phyloP scores from a whole-genome alignment of 53 echinoderm and acorn worm species.

The Patiria pectinifera region DNA sequence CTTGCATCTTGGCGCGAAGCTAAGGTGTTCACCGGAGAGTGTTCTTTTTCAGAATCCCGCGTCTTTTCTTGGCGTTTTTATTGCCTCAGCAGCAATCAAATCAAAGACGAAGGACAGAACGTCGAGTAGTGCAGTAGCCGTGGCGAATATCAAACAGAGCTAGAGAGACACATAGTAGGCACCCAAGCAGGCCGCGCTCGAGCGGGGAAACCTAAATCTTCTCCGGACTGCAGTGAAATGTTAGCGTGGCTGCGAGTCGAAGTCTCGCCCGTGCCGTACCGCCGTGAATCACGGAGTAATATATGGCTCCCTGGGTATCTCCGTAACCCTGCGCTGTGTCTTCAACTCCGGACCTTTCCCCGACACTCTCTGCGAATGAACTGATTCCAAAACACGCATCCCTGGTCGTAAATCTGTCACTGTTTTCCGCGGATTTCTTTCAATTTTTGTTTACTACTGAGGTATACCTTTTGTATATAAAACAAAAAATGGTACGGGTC shows the following conservation, averaged over 20 bases:
- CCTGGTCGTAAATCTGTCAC: constrained; percentile 51
- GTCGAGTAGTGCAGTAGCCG: not conserved
- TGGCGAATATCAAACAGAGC: constrained; percentile 15
- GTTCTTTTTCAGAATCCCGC: constrained; percentile 35
- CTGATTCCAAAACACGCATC: constrained; percentile 49
- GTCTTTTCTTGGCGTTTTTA: constrained; percentile 34
- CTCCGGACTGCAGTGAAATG: constrained; percentile 4
- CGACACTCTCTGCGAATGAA: constrained; percentile 53
- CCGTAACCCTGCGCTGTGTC: constrained; percentile 31
- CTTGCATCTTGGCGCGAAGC: not conserved
- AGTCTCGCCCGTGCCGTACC: constrained; percentile 33
- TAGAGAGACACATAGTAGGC: too few species aligned
- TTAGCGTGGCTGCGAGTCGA: constrained; percentile 20
- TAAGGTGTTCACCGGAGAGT: not conserved
- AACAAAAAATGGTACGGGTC: not conserved
- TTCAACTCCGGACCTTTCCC: constrained; percentile 35
- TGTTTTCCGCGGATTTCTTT: not conserved
- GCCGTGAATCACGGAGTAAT: constrained; percentile 56
- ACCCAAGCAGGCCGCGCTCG: not conserved
- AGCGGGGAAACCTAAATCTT: not conserved
- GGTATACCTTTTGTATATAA: not conserved
- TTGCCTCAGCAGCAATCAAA: constrained; percentile 43
- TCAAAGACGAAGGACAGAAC: constrained; percentile 57
- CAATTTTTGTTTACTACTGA: constrained; percentile 10
- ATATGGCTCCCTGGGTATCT: constrained; percentile 5